Evolutionary conservation across 2,113 vertebrate species (phyloP).

Genomic region (Lagopus leucura): DNA sequence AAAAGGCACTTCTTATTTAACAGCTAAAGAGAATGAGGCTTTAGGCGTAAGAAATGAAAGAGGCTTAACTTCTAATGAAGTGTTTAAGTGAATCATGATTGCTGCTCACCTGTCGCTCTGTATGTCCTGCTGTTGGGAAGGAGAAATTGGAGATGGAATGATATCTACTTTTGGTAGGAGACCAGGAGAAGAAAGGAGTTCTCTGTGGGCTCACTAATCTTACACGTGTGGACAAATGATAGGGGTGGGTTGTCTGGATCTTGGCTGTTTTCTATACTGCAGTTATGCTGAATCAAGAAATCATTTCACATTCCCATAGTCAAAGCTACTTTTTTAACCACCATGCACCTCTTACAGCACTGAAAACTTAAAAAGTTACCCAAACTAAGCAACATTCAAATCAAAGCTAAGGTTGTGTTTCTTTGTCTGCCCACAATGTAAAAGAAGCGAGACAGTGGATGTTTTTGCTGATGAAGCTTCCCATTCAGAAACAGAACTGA

Average conservation of each 20-base stretch:
- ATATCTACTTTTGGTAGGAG: not conserved
- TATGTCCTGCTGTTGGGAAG: not conserved
- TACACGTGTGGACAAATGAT: not conserved
- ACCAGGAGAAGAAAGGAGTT: not conserved
- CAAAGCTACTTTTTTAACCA: not conserved
- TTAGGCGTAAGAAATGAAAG: not conserved
- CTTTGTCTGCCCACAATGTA: conserved; percentile 54
- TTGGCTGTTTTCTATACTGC: not conserved
- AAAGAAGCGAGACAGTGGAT: conserved; percentile 78
- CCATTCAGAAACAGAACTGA: conserved; percentile 71
- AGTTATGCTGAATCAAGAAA: not conserved
- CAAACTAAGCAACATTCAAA: not conserved
- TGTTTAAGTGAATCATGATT: not conserved
- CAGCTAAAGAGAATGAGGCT: not conserved
- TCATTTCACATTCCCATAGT: not conserved
- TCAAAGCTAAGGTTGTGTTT: conserved; percentile 66
- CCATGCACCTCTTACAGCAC: not conserved
- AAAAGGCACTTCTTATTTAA: not conserved
- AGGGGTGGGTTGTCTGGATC: not conserved
- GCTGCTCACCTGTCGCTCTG: not conserved
- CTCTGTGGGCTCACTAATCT: not conserved
- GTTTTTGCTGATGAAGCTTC: conserved; percentile 73
- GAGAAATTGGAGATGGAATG: not conserved
- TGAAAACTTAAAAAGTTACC: not conserved
- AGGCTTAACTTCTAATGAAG: not conserved